A percentile compares a stretch with the other conserved stretches of the same genome.
Evolutionary conservation across 2,113 vertebrate species (phyloP).

Genomic region (Ammodytes marinus): DNA sequence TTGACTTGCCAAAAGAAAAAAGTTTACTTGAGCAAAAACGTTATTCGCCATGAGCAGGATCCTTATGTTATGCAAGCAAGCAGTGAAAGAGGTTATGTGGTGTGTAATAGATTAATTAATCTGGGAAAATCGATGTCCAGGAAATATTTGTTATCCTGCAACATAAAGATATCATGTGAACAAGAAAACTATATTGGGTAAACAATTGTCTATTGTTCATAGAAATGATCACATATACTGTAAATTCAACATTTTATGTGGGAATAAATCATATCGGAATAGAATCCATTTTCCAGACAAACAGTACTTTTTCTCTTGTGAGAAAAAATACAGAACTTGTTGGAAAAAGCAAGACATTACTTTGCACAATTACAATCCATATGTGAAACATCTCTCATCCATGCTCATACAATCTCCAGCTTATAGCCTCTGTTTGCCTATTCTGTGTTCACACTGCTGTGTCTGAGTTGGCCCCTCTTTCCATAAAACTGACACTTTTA

Average conservation of each 20-base stretch:
- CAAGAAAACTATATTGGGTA: no score
- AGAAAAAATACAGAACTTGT: background rate
- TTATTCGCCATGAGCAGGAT: background rate
- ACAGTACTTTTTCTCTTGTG: background rate
- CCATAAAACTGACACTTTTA: background rate
- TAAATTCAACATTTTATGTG: background rate
- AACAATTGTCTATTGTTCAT: background rate
- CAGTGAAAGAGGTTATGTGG: no score
- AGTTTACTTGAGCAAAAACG: background rate
- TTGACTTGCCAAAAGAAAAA: no score
- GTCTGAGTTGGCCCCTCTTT: background rate
- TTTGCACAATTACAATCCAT: background rate
- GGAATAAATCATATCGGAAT: background rate
- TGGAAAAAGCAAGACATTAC: background rate
- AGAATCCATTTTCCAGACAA: background rate
- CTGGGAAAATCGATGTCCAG: no score
- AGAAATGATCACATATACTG: background rate
- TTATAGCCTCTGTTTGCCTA: no score
- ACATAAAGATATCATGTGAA: no score
- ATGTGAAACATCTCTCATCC: background rate
- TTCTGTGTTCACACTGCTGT: background rate
- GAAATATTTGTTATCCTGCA: no score
- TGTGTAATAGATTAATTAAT: no score
- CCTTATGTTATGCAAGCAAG: background rate
- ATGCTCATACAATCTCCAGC: background rate